These are phyloP conservation scores for Empidonax alnorum DNA, from an alignment of 2,113 vertebrate species.

Conservation along the genomic window DNA sequence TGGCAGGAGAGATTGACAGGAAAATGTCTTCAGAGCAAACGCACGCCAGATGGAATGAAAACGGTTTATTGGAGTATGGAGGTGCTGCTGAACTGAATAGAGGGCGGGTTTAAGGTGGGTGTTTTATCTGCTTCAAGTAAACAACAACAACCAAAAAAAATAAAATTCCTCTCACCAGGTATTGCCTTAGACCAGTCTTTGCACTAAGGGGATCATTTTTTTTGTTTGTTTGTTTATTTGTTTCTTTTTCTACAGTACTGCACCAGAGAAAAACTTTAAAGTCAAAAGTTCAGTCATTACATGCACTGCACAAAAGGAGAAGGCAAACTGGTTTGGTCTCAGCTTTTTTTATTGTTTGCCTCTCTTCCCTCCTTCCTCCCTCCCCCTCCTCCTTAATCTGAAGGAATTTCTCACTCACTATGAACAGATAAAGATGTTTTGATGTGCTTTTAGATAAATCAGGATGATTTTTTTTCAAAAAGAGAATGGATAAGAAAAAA, in stretches of 20 bases:
- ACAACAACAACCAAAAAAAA: constrained; percentile 49
- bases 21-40: constrained; percentile 93
- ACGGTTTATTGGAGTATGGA: constrained; percentile 95
- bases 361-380: background rate
- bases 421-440: background rate
- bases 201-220: background rate
- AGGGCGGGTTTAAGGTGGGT: constrained; percentile 75
- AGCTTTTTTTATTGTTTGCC: constrained; percentile 3
- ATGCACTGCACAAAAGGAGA: background rate
- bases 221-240: constrained; percentile 20
- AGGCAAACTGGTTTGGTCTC: background rate
- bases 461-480: background rate
- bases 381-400: background rate
- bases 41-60: constrained; percentile 98
- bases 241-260: background rate
- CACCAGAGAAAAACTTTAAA: background rate
- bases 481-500: background rate
- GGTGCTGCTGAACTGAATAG: constrained; percentile 73
- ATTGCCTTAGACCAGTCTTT: background rate
- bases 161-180: background rate
- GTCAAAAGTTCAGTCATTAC: constrained; percentile 45
- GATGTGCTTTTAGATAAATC: constrained; percentile 6
- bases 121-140: constrained; percentile 71
- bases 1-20: constrained; percentile 95
- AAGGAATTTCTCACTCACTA: constrained; percentile 35